Evolutionary conservation across 2,113 vertebrate genomes (phyloP).

Genomic region (Hemibagrus wyckioides): DNA sequence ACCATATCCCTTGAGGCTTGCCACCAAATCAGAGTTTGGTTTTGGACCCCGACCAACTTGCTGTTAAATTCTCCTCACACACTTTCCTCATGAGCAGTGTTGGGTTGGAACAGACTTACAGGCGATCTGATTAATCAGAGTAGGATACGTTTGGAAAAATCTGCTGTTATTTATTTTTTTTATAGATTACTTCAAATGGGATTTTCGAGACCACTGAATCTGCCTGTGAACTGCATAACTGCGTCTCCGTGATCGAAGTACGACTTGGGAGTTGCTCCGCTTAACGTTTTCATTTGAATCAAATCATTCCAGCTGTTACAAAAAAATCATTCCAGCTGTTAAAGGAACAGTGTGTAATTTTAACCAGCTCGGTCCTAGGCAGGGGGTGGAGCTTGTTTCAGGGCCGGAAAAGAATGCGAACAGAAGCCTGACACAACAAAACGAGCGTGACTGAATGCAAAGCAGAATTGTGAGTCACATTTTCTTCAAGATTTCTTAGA

Average conservation of each 20-base stretch:
- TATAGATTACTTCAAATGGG: not conserved
- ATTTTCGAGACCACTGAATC: not conserved
- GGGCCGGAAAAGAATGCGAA: not conserved
- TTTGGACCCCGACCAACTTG: conserved; percentile 31
- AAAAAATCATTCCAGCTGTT: conserved; percentile 4
- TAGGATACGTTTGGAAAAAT: not conserved
- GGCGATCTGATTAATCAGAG: not conserved
- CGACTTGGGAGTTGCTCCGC: not conserved
- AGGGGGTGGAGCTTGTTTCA: not conserved
- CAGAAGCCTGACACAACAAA: not conserved
- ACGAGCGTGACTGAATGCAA: not conserved
- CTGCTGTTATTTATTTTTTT: not conserved
- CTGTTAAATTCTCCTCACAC: conserved; percentile 28
- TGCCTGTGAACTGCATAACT: not conserved
- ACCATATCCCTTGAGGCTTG: conserved; percentile 63
- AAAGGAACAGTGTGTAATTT: not conserved
- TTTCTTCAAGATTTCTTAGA: not conserved
- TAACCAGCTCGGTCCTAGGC: not conserved
- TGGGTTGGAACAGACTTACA: not conserved
- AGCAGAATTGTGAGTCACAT: not conserved
- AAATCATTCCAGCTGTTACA: conserved; percentile 14
- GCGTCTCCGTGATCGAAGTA: not conserved
- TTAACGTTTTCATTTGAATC: not conserved
- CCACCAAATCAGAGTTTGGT: conserved; percentile 49
- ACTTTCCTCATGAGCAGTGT: conserved; percentile 30